A percentile compares a stretch with the other conserved stretches of the same genome.
Evolutionary conservation across 2,797 vertebrate species (phyloP).

Genomic region (Hypotaenidia okinawae): DNA sequence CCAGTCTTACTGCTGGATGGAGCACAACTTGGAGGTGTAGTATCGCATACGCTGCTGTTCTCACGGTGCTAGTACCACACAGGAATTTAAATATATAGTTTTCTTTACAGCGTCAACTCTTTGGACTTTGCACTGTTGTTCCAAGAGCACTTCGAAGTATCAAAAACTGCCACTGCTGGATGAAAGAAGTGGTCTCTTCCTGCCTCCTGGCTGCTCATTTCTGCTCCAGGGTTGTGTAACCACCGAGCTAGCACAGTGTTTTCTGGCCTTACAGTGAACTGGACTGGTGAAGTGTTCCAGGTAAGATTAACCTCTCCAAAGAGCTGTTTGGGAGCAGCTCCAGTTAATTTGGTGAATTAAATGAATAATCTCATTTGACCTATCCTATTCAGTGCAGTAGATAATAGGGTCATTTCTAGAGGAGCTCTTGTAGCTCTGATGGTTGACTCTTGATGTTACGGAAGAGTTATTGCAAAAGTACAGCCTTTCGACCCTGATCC

Average conservation of each 20-base stretch:
- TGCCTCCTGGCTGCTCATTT: background rate
- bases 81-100: background rate
- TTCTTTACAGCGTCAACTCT: background rate
- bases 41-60: fast-evolving
- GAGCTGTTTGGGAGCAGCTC: background rate
- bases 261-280: background rate
- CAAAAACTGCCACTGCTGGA: fast-evolving
- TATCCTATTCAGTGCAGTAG: background rate
- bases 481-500: background rate
- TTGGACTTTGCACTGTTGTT: background rate
- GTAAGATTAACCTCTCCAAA: background rate
- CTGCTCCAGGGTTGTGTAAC: background rate
- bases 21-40: background rate
- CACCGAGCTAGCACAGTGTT: background rate
- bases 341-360: background rate
- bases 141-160: background rate
- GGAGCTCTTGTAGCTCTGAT: background rate
- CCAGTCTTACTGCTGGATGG: background rate
- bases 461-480: background rate
- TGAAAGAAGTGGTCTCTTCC: background rate
- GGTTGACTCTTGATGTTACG: background rate
- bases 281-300: fast-evolving
- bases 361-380: background rate
- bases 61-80: background rate
- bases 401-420: background rate